Base-by-base conservation (phyloP, 2,888 invertebrate species). In the Nomada fabriciana region DNA sequence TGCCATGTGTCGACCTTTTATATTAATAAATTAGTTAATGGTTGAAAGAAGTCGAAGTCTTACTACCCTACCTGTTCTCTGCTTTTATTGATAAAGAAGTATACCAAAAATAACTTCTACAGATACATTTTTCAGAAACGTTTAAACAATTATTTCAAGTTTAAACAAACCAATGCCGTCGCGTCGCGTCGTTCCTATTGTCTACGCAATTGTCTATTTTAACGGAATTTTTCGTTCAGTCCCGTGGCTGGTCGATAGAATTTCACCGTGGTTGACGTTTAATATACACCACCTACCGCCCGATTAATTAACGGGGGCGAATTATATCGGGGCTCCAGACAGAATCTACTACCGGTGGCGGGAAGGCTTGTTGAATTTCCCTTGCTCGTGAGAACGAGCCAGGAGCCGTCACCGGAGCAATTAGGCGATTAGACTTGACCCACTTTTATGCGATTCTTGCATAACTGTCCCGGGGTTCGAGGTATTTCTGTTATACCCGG, bases 341-440 rank as follows among this genome's bases (percentile, higher is more conserved):
- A 55, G 55, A 20, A 25, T 43, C 43, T 79, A 76, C 63, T 69
- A 52, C 15, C 20, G 18, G n/a, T 13, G 1, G 18, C n/a, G n/a
- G 3, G 50, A n/a, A 25, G 42, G 43, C 43, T 76, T 60, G 69
- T 76, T 60, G 64, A 65, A 80, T 65, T 67, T 67, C 7, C 18
- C 55, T n/a, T 18, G 53, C 13, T 42, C 47, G 47, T 13, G 53
- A 70, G 63, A 25, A 64, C 11, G 69, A 60, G 52, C 20, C 42
- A 13, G 11, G 29, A 15, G 13, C 18, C 20, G 29, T 2, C 50
- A 15, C 23, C 52, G 53, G 20, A 23, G 59, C 36, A 78, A 78
- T 75, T 76, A 76, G 67, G 11, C 55, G 61, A 76, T 76, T 42
- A 65, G 59, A 20, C 50, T 65, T 50, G 75, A 74, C 64, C 75